Evolutionary conservation across 2,797 vertebrate species (phyloP), one percentile per base, ranked within the genome.

Genomic region (Hapalemur alaotrensis): DNA sequence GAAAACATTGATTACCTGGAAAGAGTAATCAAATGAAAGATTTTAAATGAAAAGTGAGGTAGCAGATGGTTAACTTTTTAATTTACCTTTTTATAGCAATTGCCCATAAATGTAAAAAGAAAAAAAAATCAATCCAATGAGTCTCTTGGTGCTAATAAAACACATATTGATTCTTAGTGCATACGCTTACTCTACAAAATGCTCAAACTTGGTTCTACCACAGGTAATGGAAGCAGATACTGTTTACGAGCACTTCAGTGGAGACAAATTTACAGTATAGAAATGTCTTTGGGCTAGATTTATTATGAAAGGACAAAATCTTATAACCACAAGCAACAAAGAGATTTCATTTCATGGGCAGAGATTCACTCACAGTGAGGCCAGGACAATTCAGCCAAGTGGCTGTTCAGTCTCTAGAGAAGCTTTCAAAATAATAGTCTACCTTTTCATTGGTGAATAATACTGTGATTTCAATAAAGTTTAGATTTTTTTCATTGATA

Each of bases 91-190:
- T 98, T 97, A 98, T 76, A 98, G 96, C 93, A 97, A 97, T 89
- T 97, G 96, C 79, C 95, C 95, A 97, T 97, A 97, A 96, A 96
- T 91, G 96, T 94, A 97, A 96, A 97, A 92, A 92, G 95, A 78
- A 97, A 96, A 97, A 97, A 97, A 97, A 97, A 95, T 82, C 95
- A 98, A 98, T 98, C 76, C 81, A 97, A 93, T 73, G 30, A 90
- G 97, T 98, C 96, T 98, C 97, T 91, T 89, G 96, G 94, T 93
- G 91, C 94, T 98, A 98, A 98, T 98, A 98, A 98, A 98, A 98
- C 82, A 93, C 85, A 97, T 98, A 98, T 93, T 98, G 98, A 98
- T 98, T 98, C 97, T 97, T 78, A 86, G 87, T 65, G 72, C 96
- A 97, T 95, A 97, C 90, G 97, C 94, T 97, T 97, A 97, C 81